Base-by-base conservation (phyloP, 2,888 invertebrate species). In the Cheilosia urbana region DNA sequence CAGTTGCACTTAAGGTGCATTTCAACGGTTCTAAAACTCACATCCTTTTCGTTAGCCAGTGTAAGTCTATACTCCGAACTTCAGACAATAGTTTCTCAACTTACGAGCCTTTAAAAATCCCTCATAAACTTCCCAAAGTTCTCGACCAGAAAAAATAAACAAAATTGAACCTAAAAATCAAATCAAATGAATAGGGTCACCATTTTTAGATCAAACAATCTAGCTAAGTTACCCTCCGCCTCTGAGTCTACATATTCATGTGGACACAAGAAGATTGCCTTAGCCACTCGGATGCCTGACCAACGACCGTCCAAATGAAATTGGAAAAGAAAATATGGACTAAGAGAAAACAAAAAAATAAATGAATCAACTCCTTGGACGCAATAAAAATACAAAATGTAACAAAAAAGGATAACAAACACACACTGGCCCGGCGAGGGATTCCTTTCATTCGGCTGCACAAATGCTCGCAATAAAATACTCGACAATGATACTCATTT, bases 311-410 rank as follows among this genome's bases (percentile, higher is more conserved):
- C 53, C 62, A 68, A 80, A 73, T 27, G 37, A 68, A 73, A 80
- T 80, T 80, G 66, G 73, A 73, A 65, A 80, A 34, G 47, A 80
- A 80, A 80, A 80, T 68, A 80, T 68, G 49, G 40, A 66, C 73
- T 49, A 49, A 68, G 72, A 62, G 72, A 72, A 72, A 72, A 72
- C 51, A 79, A 62, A 15, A 55, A 9, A 37, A 34, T n/a, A 53
- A 40, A 17, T 17, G 17, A 58, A 24, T 40, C 69, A 71, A 72
- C 42, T 71, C 60, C 45, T 65, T 53, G 42, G 73, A 40, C 27
- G 9, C 58, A 80, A 80, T 66, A 66, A 57, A 66, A 65, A 51
- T 7, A 57, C 3, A 65, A 75, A 57, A 21, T 65, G 63, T 63
- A 49, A 40, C 57, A 49, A n/a, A 53, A 51, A 47, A 24, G 37